Percentiles rank a stretch among this genome's conserved stretches.
Conservation (phyloP, 2,888 invertebrate species). For the Phalera bucephala region DNA sequence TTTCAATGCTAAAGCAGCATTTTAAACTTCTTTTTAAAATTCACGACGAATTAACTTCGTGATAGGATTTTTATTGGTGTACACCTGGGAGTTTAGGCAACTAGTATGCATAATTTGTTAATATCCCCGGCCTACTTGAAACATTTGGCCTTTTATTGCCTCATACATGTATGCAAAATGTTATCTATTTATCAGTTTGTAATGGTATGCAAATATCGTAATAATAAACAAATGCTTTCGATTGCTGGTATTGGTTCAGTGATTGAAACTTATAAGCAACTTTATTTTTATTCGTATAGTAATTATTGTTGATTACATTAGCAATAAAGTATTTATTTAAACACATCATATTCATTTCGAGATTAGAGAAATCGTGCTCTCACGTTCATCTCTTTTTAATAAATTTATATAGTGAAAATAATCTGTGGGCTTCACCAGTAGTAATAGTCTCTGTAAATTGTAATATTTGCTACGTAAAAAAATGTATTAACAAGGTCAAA, state of each 20-base stretch:
- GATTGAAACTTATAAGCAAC: neutral
- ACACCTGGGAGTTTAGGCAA: constrained; percentile 25
- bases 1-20: constrained; percentile 20
- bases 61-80: constrained; percentile 38
- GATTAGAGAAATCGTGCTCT: too few species aligned
- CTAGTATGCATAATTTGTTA: neutral
- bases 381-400: too few species aligned
- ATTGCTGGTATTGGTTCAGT: constrained; percentile 8
- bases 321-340: too few species aligned
- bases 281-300: neutral
- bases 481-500: too few species aligned
- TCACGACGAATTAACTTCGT: constrained; percentile 27
- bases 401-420: too few species aligned
- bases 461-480: too few species aligned
- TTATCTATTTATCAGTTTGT: constrained; percentile 14
- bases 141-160: constrained; percentile 26
- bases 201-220: constrained; percentile 14
- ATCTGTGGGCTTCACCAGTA: too few species aligned
- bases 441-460: too few species aligned
- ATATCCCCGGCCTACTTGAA: constrained; percentile 13
- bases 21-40: constrained; percentile 29
- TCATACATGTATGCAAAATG: constrained; percentile 21
- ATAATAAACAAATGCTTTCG: constrained; percentile 13
- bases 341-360: too few species aligned
- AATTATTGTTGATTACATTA: too few species aligned